Evolutionary conservation across 2,888 invertebrate genomes (phyloP).

Genomic region (Meta bourneti): DNA sequence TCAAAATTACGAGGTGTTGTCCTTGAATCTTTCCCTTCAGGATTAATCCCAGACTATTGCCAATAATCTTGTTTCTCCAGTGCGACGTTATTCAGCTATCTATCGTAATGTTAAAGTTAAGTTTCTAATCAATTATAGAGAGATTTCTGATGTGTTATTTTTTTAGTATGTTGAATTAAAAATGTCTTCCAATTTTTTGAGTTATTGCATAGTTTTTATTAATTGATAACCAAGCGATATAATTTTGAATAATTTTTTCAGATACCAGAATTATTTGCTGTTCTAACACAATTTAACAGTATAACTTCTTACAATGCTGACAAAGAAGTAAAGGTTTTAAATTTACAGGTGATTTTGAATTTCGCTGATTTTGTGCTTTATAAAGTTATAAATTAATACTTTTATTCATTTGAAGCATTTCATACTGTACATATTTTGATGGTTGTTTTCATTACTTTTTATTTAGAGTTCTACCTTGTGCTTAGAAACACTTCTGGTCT

Average conservation of each 20-base stretch:
- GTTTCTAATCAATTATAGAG: no score
- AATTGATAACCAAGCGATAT: background rate
- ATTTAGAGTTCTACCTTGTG: slow-evolving; percentile 29
- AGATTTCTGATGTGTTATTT: background rate
- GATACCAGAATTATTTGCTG: slow-evolving; percentile 12
- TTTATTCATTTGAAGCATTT: no score
- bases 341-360: slow-evolving; percentile 7
- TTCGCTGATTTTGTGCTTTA: no score
- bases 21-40: no score
- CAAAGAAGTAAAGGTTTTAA: background rate
- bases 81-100: no score
- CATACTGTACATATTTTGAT: background rate
- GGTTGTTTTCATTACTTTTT: background rate
- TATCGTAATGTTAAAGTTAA: background rate
- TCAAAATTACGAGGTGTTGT: no score
- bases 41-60: no score
- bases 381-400: no score
- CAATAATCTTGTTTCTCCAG: no score
- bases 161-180: background rate
- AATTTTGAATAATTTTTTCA: background rate
- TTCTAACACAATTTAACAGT: background rate
- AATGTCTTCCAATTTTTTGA: background rate
- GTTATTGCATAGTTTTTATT: background rate
- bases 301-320: background rate
- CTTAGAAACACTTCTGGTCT: slow-evolving; percentile 18